Percentiles rank a stretch among this genome's conserved stretches.
Evolutionary conservation across 2,113 vertebrate species (phyloP).

Genomic region (Tragelaphus strepsiceros): DNA sequence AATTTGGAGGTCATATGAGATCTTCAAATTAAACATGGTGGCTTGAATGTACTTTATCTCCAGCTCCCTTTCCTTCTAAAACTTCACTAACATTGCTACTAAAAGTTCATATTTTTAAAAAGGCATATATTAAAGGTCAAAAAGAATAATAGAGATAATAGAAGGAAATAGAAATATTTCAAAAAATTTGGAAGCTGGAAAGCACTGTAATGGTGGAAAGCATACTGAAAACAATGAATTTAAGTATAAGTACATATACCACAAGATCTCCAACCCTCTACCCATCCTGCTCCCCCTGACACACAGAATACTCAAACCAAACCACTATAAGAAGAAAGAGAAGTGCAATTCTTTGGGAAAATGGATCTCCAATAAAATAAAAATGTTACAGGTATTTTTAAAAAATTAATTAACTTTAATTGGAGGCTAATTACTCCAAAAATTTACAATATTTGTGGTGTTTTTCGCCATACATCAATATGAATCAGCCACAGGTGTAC

Average conservation of each 20-base stretch:
- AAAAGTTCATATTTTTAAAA: not conserved
- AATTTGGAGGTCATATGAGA: not conserved
- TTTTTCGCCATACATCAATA: not conserved
- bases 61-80: not conserved
- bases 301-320: not conserved
- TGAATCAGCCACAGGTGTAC: not conserved
- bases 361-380: not conserved
- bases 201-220: not conserved
- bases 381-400: not conserved
- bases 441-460: not conserved
- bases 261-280: not conserved
- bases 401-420: not conserved
- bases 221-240: not conserved
- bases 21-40: not conserved
- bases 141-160: not conserved
- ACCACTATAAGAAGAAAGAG: not conserved
- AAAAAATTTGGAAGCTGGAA: not conserved
- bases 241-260: not conserved
- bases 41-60: not conserved
- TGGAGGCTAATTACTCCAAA: not conserved
- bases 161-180: not conserved
- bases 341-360: not conserved
- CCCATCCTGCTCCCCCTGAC: accelerated
- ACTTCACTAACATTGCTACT: not conserved
- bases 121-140: not conserved